Evolutionary conservation across 2,113 vertebrate species (phyloP), one percentile per base, ranked within the genome.

Genomic region (Asarcornis scutulata): DNA sequence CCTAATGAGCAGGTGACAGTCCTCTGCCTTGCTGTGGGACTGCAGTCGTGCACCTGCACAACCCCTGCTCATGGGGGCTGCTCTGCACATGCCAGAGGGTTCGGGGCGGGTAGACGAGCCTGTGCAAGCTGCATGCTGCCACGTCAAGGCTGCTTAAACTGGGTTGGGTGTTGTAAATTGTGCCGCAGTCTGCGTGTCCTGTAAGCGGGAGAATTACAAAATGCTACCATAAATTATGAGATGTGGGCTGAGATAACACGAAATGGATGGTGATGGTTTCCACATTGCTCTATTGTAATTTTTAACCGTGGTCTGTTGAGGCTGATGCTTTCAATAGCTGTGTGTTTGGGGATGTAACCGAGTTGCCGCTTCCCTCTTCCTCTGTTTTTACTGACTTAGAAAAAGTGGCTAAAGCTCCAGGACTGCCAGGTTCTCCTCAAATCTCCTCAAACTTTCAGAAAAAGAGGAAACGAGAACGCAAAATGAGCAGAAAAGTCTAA

Each of bases 401-500:
- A 58, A 48, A 55, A 52, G 36, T 6, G n/a, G 34, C 31, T 55
- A 50, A 87, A 75, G n/a, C 36, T 42, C 5, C 25, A 59, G 9
- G 26, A 75, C 52, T 75, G 69, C 23, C 0, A 7, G 32, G 38
- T 34, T 83, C 58, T 62, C 63, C 80, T 72, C 46, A 56, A 42
- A 50, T 83, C 58, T 62, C 63, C 80, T 72, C 46, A 56, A 42
- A 50, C 48, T 52, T 91, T 72, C 52, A 68, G 62, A 71, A 89
- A 71, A 89, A 72, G 0, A 78, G 69, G 83, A 44, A 75, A 48
- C 0, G 3, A 86, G 60, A 68, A 69, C 7, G 75, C 29, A 62
- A 94, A 96, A 75, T 83, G 86, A 96, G 83, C 92, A 93, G 86
- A 84, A 88, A 81, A 60, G 58, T 42, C 66, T 93, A 46, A 92